Evolutionary conservation across 2,113 vertebrate species (phyloP).

Genomic region (Dryoscopus gambensis): DNA sequence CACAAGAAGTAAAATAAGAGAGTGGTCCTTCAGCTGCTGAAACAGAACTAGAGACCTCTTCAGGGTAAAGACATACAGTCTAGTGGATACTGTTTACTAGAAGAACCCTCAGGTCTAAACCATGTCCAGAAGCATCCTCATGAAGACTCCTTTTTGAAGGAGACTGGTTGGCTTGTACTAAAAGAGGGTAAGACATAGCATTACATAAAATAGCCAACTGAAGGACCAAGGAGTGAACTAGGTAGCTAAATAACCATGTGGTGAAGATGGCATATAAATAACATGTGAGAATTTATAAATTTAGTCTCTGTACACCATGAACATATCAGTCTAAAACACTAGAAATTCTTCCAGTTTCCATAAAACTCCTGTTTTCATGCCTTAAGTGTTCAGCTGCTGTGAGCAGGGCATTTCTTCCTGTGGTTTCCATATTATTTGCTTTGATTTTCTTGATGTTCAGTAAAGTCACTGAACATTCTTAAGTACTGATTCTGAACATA

Average conservation of each 20-base stretch:
- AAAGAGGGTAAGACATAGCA: background rate
- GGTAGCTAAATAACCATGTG: background rate
- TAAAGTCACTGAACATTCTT: background rate
- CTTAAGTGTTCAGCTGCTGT: background rate
- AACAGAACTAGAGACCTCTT: background rate
- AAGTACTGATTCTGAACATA: background rate
- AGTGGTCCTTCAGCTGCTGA: background rate
- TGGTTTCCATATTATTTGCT: background rate
- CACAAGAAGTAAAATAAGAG: background rate
- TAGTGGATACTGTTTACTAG: background rate
- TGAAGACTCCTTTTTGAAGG: background rate
- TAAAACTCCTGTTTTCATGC: background rate
- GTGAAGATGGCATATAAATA: background rate
- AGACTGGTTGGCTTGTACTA: background rate
- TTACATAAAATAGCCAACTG: background rate
- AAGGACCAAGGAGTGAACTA: background rate
- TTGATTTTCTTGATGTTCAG: background rate
- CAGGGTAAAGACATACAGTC: background rate
- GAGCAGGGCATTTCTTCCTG: background rate
- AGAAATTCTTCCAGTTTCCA: background rate
- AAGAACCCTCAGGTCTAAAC: background rate
- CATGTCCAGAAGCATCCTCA: background rate
- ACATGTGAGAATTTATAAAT: background rate
- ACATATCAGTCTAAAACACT: background rate
- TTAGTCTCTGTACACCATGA: background rate